phyloP scores from a whole-genome alignment of 2,888 invertebrate genomes.

The Anthrax anthrax region DNA sequence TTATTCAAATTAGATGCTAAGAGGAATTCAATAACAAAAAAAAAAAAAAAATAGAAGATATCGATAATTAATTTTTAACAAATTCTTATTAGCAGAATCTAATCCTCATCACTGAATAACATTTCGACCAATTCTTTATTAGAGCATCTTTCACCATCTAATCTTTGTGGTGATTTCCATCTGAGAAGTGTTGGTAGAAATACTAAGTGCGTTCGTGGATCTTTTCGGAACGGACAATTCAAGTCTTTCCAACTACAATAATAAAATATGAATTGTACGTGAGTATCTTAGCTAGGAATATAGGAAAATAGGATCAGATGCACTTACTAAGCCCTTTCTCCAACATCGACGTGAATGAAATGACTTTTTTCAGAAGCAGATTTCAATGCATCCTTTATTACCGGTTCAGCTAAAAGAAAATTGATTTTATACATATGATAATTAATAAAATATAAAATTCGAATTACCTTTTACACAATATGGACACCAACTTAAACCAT shows the following conservation, averaged over 20 bases:
- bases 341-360: conserved; percentile 66
- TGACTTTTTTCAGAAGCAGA: conserved; percentile 46
- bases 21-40: too few species aligned
- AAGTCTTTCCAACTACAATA: conserved; percentile 66
- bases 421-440: neutral
- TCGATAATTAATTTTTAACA: too few species aligned
- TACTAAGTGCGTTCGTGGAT: conserved; percentile 52
- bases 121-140: conserved; percentile 61
- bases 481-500: conserved; percentile 75
- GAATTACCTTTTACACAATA: conserved; percentile 68
- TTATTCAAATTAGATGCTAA: too few species aligned
- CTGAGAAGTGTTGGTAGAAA: conserved; percentile 69
- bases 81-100: too few species aligned
- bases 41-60: too few species aligned
- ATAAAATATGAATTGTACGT: neutral
- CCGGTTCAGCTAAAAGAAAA: conserved; percentile 52
- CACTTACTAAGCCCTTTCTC: conserved; percentile 55
- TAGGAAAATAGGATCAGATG: too few species aligned
- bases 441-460: conserved; percentile 18
- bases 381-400: conserved; percentile 51
- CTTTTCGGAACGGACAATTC: conserved; percentile 67
- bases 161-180: conserved; percentile 62
- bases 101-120: conserved; percentile 61
- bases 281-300: too few species aligned
- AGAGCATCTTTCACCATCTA: conserved; percentile 65